Evolutionary conservation across 2,888 invertebrate genomes (phyloP).

Genomic region (Lycia hirtaria): DNA sequence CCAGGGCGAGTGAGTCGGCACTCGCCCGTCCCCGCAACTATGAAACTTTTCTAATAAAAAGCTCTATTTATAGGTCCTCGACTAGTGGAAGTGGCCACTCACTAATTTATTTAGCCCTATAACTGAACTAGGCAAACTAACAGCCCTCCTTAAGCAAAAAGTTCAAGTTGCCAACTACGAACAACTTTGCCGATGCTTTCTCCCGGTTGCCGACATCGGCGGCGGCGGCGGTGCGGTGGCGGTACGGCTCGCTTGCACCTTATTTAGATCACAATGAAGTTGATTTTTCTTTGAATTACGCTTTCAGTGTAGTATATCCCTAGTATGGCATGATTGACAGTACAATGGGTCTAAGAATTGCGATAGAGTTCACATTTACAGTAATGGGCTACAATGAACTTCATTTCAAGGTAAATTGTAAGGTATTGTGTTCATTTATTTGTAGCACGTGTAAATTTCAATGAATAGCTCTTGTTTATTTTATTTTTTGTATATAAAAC

Average conservation of each 20-base stretch:
- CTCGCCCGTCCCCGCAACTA: constrained; percentile 9
- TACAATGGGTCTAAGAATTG: constrained; percentile 38
- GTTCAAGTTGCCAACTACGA: constrained; percentile 35
- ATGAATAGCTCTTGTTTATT: background rate
- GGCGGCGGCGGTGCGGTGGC: constrained; percentile 41
- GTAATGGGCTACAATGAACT: constrained; percentile 3
- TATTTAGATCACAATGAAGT: constrained; percentile 29
- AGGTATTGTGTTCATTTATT: background rate
- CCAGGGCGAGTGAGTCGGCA: too few species aligned
- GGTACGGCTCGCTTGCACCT: constrained; percentile 41
- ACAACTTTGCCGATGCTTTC: constrained; percentile 37
- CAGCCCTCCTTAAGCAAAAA: constrained; percentile 43
- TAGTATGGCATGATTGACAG: constrained; percentile 42
- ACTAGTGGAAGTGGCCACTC: constrained; percentile 20
- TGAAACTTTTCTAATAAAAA: constrained; percentile 31
- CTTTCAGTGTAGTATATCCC: constrained; percentile 15
- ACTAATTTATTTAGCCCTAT: constrained; percentile 41
- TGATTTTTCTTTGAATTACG: constrained; percentile 7
- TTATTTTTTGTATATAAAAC: too few species aligned
- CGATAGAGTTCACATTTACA: constrained; percentile 10
- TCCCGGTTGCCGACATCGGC: constrained; percentile 25
- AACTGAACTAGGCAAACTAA: constrained; percentile 35
- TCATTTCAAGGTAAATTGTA: background rate
- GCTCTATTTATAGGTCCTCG: constrained; percentile 18
- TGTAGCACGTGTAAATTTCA: background rate